Conservation (phyloP, 1,140 invertebrate species). For the Drosophila equinoxialis region DNA sequence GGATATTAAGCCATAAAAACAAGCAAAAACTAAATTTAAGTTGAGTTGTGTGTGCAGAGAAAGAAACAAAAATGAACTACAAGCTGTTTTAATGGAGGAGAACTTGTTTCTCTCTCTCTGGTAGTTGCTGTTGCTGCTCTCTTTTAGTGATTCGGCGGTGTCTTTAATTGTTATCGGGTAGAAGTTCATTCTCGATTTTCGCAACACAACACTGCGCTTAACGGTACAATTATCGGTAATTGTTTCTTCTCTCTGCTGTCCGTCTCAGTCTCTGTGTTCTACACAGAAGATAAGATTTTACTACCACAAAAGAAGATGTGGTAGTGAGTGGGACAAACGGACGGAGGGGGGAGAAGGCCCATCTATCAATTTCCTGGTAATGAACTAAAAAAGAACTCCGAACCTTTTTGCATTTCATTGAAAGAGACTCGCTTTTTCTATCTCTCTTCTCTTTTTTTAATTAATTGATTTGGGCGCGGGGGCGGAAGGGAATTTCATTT, state of each 20-base stretch:
- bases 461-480: no score
- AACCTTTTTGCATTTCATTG: no score
- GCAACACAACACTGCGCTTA: conserved; percentile 42
- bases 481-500: no score
- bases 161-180: conserved; percentile 69
- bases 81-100: neutral
- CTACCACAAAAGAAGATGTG: neutral
- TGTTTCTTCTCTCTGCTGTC: conserved; percentile 18
- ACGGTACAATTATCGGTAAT: conserved; percentile 64
- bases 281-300: conserved; percentile 2
- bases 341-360: no score
- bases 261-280: neutral
- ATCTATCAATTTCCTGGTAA: no score
- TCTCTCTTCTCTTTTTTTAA: no score
- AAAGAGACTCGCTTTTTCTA: no score
- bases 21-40: conserved; percentile 39
- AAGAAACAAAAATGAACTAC: neutral
- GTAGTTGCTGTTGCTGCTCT: neutral
- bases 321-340: neutral
- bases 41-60: neutral
- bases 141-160: conserved; percentile 31
- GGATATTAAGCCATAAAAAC: conserved; percentile 74
- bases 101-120: conserved; percentile 43
- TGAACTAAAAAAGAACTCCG: no score
- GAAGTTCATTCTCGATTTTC: conserved; percentile 51